Evolutionary conservation across 1,140 invertebrate species (phyloP).

Genomic region (Elysia chlorotica): DNA sequence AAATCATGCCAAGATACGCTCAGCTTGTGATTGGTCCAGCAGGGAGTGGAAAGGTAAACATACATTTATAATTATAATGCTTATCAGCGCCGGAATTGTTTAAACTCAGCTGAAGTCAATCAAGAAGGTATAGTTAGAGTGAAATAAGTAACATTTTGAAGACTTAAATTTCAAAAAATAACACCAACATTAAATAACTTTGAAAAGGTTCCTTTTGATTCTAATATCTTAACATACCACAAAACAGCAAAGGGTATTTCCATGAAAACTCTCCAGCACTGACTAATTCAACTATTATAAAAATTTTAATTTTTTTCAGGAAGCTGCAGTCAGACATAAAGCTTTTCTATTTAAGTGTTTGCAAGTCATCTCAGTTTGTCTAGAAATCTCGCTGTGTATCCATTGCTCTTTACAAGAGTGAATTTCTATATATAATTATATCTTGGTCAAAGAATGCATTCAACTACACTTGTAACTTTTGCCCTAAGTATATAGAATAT

Average conservation of each 20-base stretch:
- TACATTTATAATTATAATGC: too few species aligned
- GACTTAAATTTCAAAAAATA: too few species aligned
- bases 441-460: not conserved
- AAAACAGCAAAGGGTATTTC: not conserved
- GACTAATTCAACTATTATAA: too few species aligned
- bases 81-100: not conserved
- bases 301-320: too few species aligned
- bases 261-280: not conserved
- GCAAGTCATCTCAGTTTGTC: too few species aligned
- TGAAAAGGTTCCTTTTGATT: not conserved
- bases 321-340: too few species aligned
- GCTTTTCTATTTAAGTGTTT: too few species aligned
- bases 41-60: conserved; percentile 94
- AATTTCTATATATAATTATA: not conserved
- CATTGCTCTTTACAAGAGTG: too few species aligned
- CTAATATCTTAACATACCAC: not conserved
- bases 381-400: too few species aligned
- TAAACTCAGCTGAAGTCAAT: not conserved
- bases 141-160: too few species aligned
- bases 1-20: conserved; percentile 75
- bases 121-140: not conserved
- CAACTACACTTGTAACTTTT: not conserved
- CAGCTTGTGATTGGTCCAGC: conserved; percentile 94
- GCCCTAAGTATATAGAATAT: not conserved
- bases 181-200: not conserved